A percentile compares a stretch with the other conserved stretches of the same genome.
Evolutionary conservation across 2,888 invertebrate species (phyloP).

Genomic region (Cryptus armator): DNA sequence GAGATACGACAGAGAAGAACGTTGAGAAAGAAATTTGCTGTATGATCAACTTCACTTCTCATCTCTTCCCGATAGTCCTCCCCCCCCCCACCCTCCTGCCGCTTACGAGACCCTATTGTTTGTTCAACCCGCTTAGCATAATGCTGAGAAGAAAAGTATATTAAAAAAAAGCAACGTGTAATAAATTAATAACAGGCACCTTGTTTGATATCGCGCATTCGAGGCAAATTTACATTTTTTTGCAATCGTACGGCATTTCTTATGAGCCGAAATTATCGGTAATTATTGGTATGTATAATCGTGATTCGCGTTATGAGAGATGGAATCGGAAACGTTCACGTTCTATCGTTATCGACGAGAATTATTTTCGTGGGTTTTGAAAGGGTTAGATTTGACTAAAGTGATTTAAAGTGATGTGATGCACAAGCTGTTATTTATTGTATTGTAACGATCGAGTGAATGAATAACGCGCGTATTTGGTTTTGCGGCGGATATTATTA

Average conservation of each 20-base stretch:
- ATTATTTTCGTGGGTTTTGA: too few relatives aligned
- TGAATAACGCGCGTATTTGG: too few relatives aligned
- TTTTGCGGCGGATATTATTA: too few relatives aligned
- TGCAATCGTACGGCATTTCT: background rate
- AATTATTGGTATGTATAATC: constrained; percentile 4
- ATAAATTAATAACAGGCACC: constrained; percentile 8
- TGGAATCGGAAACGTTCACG: too few relatives aligned
- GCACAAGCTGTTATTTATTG: too few relatives aligned
- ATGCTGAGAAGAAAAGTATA: background rate
- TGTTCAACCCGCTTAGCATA: constrained; percentile 25
- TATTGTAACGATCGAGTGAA: too few relatives aligned
- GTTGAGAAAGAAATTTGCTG: constrained; percentile 18
- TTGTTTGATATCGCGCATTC: background rate
- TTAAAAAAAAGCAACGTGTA: constrained; percentile 4
- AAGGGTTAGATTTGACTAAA: too few relatives aligned
- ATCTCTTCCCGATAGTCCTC: constrained; percentile 9
- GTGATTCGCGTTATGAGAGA: background rate
- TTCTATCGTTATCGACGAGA: too few relatives aligned
- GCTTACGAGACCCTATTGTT: constrained; percentile 16
- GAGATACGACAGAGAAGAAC: constrained; percentile 35
- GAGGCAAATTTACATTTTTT: background rate
- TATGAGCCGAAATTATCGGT: background rate
- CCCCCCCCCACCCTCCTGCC: background rate
- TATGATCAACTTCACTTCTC: constrained; percentile 13
- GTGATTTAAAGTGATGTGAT: too few relatives aligned